Evolutionary conservation across 2,797 vertebrate genomes (phyloP).

Genomic region (Pogoniulus pusillus): DNA sequence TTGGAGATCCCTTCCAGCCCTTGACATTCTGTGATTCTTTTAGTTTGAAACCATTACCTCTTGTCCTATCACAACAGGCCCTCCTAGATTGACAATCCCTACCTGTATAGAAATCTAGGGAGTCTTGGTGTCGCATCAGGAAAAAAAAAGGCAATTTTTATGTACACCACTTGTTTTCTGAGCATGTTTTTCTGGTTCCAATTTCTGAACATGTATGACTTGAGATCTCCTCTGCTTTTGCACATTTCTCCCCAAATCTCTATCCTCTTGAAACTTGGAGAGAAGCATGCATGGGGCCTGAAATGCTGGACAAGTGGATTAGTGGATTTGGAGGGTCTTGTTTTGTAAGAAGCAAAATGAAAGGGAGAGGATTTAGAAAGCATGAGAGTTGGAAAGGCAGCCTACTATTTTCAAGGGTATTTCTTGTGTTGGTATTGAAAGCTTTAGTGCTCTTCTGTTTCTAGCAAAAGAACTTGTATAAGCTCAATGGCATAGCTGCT

Average conservation of each 20-base stretch:
- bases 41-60: neutral
- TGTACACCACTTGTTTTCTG: neutral
- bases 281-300: neutral
- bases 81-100: neutral
- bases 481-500: neutral
- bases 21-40: too few relatives aligned
- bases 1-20: too few relatives aligned
- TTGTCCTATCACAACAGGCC: neutral
- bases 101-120: rapidly evolving
- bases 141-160: neutral
- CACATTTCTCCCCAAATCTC: neutral
- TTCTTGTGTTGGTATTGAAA: neutral
- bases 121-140: neutral
- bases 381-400: neutral
- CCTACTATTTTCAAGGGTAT: neutral
- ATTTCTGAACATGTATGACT: neutral
- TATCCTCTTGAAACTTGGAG: neutral
- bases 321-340: neutral
- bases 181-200: neutral
- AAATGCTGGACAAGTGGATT: neutral
- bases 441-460: neutral
- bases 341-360: neutral
- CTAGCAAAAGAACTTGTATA: neutral
- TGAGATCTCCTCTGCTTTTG: neutral
- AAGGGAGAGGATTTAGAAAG: neutral